Conservation (phyloP, 2,113 vertebrate species). For the Anhinga rufa region DNA sequence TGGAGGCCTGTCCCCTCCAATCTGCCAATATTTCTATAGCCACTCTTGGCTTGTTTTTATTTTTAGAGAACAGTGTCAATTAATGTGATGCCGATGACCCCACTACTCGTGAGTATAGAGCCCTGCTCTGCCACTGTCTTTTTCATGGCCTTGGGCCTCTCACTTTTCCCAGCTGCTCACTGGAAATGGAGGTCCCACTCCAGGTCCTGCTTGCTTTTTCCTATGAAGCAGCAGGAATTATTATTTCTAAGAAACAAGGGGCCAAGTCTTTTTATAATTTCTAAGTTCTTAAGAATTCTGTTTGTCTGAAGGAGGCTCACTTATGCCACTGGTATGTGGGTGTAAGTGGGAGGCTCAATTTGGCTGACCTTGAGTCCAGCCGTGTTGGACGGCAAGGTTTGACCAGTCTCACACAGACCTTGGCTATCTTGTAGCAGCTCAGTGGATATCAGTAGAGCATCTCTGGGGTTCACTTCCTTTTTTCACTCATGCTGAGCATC, state of each 20-base stretch:
- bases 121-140: not conserved
- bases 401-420: not conserved
- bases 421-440: not conserved
- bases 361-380: not conserved
- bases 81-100: not conserved
- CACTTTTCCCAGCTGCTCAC: not conserved
- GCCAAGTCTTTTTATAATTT: not conserved
- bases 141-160: not conserved
- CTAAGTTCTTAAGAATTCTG: not conserved
- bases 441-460: conserved; percentile 2
- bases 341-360: not conserved
- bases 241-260: not conserved
- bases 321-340: not conserved
- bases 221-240: not conserved
- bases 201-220: not conserved
- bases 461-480: conserved; percentile 21
- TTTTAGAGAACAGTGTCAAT: not conserved
- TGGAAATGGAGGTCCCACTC: not conserved
- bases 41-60: not conserved
- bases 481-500: conserved; percentile 9
- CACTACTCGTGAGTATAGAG: not conserved
- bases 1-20: not conserved
- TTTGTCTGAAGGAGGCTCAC: not conserved
- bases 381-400: not conserved
- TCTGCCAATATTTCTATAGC: not conserved